Evolutionary conservation across 2,888 invertebrate genomes (phyloP).

Genomic region (Dastarcus helophoroides): DNA sequence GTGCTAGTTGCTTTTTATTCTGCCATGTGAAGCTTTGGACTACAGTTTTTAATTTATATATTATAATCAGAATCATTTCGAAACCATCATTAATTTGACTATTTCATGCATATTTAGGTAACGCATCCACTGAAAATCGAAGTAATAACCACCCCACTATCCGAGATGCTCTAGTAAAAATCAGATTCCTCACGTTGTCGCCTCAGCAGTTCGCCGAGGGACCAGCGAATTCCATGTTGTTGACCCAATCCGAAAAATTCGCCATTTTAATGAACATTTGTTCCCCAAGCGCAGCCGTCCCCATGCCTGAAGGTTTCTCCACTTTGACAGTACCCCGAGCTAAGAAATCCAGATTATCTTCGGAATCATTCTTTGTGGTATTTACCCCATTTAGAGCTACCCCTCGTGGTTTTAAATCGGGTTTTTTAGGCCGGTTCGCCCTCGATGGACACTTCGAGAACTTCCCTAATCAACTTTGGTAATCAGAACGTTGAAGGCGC

Average conservation of each 20-base stretch:
- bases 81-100: too few relatives aligned
- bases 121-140: constrained; percentile 5
- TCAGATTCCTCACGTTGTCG: constrained; percentile 66
- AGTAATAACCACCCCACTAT: constrained; percentile 35
- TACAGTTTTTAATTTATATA: too few relatives aligned
- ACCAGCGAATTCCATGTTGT: constrained; percentile 61
- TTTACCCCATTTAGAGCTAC: constrained; percentile 1
- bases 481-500: constrained; percentile 20
- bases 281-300: constrained; percentile 52
- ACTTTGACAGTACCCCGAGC: constrained; percentile 41
- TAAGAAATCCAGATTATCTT: constrained; percentile 24
- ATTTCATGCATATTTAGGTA: too few relatives aligned
- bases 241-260: constrained; percentile 67
- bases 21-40: too few relatives aligned
- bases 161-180: constrained; percentile 59
- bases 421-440: constrained; percentile 22
- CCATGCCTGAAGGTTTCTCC: constrained; percentile 67
- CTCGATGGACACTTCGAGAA: constrained; percentile 30
- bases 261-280: constrained; percentile 75
- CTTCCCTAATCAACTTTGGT: constrained; percentile 30
- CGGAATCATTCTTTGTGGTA: background rate
- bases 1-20: too few relatives aligned
- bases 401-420: background rate
- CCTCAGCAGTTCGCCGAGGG: constrained; percentile 77
- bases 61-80: too few relatives aligned